Evolutionary conservation across 2,888 invertebrate species (phyloP), one percentile per base, ranked within the genome.

Genomic region (Tetramorium bicarinatum): DNA sequence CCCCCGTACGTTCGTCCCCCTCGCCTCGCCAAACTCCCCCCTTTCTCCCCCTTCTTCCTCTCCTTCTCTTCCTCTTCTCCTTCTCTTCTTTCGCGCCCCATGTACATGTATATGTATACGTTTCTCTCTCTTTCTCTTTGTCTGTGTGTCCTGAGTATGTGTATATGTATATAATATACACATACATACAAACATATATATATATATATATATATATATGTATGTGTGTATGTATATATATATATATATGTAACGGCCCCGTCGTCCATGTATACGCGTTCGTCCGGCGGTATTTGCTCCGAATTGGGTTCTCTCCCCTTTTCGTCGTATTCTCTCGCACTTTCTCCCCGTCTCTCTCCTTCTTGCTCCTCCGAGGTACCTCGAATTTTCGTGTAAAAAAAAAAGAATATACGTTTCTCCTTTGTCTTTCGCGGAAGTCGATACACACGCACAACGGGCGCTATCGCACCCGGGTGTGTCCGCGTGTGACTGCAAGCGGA

Each of bases 211-310:
- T n/a, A n/a, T n/a, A n/a, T n/a, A n/a, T n/a, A n/a, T n/a, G n/a
- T n/a, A n/a, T n/a, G n/a, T n/a, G n/a, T 69, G 8, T 56, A 13
- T 52, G 34, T 64, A 7, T 59, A 29, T 74, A 21, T 56, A 15
- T 52, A 21, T 62, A 13, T 62, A 9, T 69, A 47, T 79, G 71
- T 71, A 79, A 79, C 79, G 44, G 34, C 21, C 3, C 59, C 59
- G 72, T 79, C 59, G 66, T 74, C 66, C 44, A 21, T 67, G 49
- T 83, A 66, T 69, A 80, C 87, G 82, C 82, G 86, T 87, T 85
- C 88, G 90, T 92, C 92, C 91, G 88, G 89, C 89, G 92, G 91
- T 92, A 92, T 92, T 91, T 93, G 91, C 91, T 92, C 92, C 93
- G 93, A 93, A 93, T 93, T 92, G 92, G 89, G 89, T 90, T 91